phyloP scores from a whole-genome alignment of 2,888 invertebrate genomes.

The Steromphala cineraria region DNA sequence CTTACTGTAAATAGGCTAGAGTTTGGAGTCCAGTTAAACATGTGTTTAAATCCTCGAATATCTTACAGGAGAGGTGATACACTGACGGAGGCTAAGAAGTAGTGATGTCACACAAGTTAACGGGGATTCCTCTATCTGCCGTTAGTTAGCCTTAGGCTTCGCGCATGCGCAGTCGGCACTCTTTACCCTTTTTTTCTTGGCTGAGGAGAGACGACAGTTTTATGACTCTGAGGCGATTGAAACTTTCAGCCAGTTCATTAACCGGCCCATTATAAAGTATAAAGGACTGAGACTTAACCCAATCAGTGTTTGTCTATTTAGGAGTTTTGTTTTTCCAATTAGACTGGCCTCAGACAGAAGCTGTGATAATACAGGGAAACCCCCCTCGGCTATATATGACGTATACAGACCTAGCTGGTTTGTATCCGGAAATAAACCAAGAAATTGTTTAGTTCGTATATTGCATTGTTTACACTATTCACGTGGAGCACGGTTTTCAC shows the following conservation, averaged over 20 bases:
- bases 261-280: no score
- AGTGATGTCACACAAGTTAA: not conserved
- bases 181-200: not conserved
- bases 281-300: no score
- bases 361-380: not conserved
- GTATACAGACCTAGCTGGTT: not conserved
- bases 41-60: not conserved
- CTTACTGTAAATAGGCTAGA: not conserved
- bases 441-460: not conserved
- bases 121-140: not conserved
- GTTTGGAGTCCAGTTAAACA: not conserved
- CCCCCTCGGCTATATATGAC: not conserved
- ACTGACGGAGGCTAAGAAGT: no score
- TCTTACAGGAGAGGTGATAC: no score
- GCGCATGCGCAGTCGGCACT: not conserved
- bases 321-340: not conserved
- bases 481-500: not conserved
- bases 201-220: not conserved
- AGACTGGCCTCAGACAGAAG: not conserved
- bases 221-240: no score
- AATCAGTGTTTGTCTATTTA: not conserved
- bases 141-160: not conserved
- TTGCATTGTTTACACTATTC: not conserved
- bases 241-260: no score
- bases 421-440: slow-evolving; percentile 3